Evolutionary conservation across 2,113 vertebrate genomes (phyloP).

Genomic region (Notiomystis cincta): DNA sequence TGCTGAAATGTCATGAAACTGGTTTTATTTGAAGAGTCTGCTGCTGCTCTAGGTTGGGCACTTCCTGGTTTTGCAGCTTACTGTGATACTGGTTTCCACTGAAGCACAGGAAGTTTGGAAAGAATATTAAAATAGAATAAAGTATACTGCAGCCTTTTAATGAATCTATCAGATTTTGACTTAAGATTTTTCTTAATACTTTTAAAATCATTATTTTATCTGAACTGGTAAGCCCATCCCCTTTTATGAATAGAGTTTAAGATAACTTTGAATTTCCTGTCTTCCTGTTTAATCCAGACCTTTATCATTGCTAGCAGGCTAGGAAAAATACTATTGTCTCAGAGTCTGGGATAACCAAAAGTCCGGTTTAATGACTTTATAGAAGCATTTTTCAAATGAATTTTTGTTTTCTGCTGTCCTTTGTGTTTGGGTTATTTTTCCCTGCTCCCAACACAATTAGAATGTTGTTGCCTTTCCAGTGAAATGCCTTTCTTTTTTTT

Average conservation of each 20-base stretch:
- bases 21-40: not conserved
- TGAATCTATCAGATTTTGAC: not conserved
- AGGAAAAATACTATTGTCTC: slow-evolving; percentile 58
- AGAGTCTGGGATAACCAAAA: slow-evolving; percentile 29
- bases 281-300: slow-evolving; percentile 65
- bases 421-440: not conserved
- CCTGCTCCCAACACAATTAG: not conserved
- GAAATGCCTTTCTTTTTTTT: not conserved
- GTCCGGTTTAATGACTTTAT: not conserved
- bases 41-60: not conserved
- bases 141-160: not conserved
- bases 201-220: slow-evolving; percentile 19
- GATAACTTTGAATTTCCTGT: slow-evolving; percentile 64
- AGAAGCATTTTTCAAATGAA: not conserved
- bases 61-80: not conserved
- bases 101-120: not conserved
- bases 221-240: slow-evolving; percentile 35
- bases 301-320: slow-evolving; percentile 54
- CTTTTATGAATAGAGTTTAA: slow-evolving; percentile 49
- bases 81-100: not conserved
- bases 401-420: slow-evolving; percentile 11
- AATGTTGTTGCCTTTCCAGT: not conserved
- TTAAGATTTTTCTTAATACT: not conserved
- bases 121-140: slow-evolving; percentile 9
- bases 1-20: not conserved